Base-by-base conservation (phyloP, 2,797 vertebrate species). In the Clamator glandarius region DNA sequence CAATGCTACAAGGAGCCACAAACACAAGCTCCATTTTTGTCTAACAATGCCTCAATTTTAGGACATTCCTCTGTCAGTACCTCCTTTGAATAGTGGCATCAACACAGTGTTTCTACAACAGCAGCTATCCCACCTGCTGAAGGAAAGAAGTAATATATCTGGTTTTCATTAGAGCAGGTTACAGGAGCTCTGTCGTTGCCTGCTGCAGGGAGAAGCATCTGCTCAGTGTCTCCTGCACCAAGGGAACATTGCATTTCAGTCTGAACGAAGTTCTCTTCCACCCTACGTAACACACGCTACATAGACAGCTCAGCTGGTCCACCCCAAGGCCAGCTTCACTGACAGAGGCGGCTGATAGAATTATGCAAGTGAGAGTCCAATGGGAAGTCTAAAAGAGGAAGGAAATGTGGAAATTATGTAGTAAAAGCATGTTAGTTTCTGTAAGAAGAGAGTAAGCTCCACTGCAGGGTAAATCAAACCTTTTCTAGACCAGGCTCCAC, bases 301-400 rank as follows among this genome's bases (percentile, higher is more conserved):
- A 0, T 16, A 17, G 6, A 20, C 35, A 55, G 59, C 58, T 50
- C 72, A 52, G 76, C 41, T 44, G 54, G n/a, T 36, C 33, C n/a
- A 54, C 13, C 8, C 75, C 0, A 0, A 51, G 35, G 17, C 15
- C 48, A 55, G 0, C 52, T 58, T 67, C 67, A 17, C 33, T 13
- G 51, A 44, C 42, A 42, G 18, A 46, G 17, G 35, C 20, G 29
- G 36, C 72, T 48, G 31, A 41, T 17, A 12, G 24, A 87, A 16
- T 46, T 69, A 69, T 2, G 1, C 15, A 61, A 25, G 3, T 1
- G 16, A 74, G 12, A 26, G 8, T 29, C 42, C 41, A 74, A 85
- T 67, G 31, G 41, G 66, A 92, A 91, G 57, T 59, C 15, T 39
- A 54, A 44, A 89, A 87, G n/a, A 73, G 29, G 91, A 95, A 95